Evolutionary conservation across 1,140 invertebrate genomes (phyloP), one percentile per base, ranked within the genome.

Genomic region (Apocrypta bakeri): DNA sequence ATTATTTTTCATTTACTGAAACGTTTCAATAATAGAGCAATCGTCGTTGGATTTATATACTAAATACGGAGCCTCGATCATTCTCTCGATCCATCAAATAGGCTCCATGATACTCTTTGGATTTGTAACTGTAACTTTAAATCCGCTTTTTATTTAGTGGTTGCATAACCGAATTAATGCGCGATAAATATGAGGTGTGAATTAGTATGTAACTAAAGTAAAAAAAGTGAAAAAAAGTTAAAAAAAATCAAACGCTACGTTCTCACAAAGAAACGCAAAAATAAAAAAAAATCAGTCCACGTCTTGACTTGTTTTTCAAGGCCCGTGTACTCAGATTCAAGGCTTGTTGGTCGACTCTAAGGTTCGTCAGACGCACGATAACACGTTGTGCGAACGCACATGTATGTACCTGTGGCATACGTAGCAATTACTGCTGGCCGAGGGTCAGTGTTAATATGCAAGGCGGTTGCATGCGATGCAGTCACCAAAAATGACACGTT

Each of bases 401-500:
- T 27, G 27, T 27, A 17, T 61, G 27, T 56, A n/a, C 29, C 8
- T 25, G 9, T 33, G 9, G 31, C 56, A 21, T 8, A 66, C 76
- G 76, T 33, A 37, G 68, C 78, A 76, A 76, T 76, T 76, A 64
- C 74, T 72, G 21, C n/a, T 63, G 48, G 31, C 17, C 74, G 73
- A 82, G 81, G 81, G 81, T 82, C 81, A 82, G 73, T 68, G 74
- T 40, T 82, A 82, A 82, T 82, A 68, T n/a, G 56, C 27, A 33
- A 27, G 29, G 63, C 48, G 33, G 8, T 82, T 74, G 81, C 81
- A 74, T 82, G 81, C 27, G 74, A 0, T 66, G 24, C 24, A 73
- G n/a, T 76, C 73, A 14, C 64, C 73, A 76, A 77, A 82, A 82
- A 77, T 82, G 74, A 82, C 74, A 82, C 66, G 81, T 82, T 82